A percentile compares a stretch with the other conserved stretches of the same genome.
phyloP scores from a whole-genome alignment of 2,113 vertebrate species.

The Glareola pratincola region DNA sequence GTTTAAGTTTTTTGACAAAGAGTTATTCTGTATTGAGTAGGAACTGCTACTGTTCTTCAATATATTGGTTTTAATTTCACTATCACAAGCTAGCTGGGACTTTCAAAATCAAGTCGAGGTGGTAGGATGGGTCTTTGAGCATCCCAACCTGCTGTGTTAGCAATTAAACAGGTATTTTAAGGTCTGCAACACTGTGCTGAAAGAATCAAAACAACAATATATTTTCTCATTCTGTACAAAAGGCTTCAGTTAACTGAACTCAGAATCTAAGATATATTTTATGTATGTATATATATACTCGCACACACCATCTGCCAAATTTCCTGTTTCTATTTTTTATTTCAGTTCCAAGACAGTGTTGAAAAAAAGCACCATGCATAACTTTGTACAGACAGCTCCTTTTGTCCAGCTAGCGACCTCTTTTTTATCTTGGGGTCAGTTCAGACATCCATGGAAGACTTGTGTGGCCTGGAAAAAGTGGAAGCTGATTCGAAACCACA shows the following conservation, averaged over 20 bases:
- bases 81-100: background rate
- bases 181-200: background rate
- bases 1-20: background rate
- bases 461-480: background rate
- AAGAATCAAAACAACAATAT: background rate
- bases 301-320: background rate
- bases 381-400: background rate
- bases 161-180: background rate
- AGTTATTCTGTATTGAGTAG: background rate
- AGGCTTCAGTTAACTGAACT: background rate
- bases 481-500: background rate
- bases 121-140: background rate
- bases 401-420: background rate
- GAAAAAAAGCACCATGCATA: background rate
- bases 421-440: background rate
- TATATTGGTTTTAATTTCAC: background rate
- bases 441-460: background rate
- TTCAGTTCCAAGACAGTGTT: background rate
- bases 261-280: background rate
- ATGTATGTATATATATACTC: background rate
- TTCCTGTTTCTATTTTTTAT: background rate
- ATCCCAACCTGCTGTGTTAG: background rate
- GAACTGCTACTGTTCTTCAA: background rate
- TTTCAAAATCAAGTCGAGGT: background rate
- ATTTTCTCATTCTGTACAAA: background rate